These are phyloP conservation scores for Caradrina kadenii DNA, from an alignment of 2,888 invertebrate genomes.

Conservation along the genomic window DNA sequence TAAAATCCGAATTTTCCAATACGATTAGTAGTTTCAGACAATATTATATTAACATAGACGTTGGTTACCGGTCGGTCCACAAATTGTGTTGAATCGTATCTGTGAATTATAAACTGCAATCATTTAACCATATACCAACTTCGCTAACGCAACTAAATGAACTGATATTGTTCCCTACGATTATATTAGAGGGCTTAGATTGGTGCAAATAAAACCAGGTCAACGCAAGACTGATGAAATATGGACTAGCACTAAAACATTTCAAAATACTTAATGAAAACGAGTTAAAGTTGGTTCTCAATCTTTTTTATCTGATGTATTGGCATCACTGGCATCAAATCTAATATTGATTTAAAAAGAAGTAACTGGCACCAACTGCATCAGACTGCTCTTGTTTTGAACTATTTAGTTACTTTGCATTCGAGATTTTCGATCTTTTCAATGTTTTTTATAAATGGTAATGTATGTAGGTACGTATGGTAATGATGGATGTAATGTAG, in stretches of 20 bases:
- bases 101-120: constrained; percentile 25
- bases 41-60: too few species aligned
- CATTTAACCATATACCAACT: constrained; percentile 55
- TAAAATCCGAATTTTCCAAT: too few species aligned
- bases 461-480: too few species aligned
- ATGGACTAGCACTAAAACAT: neutral
- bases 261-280: neutral
- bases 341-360: too few species aligned
- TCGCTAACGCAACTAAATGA: constrained; percentile 60
- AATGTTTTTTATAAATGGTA: neutral
- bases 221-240: constrained; percentile 7
- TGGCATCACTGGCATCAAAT: too few species aligned
- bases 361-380: too few species aligned
- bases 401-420: too few species aligned
- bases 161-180: constrained; percentile 64
- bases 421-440: too few species aligned
- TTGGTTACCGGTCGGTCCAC: neutral
- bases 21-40: too few species aligned
- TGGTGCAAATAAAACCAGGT: constrained; percentile 34
- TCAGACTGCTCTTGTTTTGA: too few species aligned
- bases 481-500: too few species aligned
- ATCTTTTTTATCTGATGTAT: too few species aligned
- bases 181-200: constrained; percentile 50
- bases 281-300: neutral
- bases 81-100: constrained; percentile 16